A percentile compares a stretch with the other conserved stretches of the same genome.
These are phyloP conservation scores for Ophioderma brevispina DNA, from an alignment of 35 echinoderm and acorn worm genomes.

Conservation along the genomic window DNA sequence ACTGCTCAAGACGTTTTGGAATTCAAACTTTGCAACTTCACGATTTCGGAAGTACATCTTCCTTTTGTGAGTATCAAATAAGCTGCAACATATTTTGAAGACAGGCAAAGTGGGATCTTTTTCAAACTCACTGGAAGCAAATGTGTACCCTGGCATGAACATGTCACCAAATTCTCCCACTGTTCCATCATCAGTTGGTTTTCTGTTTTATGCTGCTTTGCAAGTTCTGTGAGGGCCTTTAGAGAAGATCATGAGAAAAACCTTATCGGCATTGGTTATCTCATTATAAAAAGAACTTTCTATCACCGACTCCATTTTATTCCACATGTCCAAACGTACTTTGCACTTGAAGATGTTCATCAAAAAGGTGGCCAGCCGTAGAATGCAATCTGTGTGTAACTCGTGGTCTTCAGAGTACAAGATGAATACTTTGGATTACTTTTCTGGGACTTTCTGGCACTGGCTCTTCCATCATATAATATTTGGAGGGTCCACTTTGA, in stretches of 20 bases:
- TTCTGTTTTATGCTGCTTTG: background rate
- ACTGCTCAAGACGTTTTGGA: background rate
- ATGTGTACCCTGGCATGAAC: background rate
- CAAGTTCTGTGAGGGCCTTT: background rate
- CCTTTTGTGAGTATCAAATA: conserved; percentile 12
- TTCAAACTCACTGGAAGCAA: background rate
- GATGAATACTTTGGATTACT: background rate
- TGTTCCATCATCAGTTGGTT: background rate
- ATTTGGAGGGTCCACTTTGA: no score
- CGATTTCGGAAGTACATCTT: background rate
- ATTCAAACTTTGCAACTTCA: background rate
- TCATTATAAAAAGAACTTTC: background rate
- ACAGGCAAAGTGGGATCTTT: background rate
- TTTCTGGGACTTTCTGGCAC: no score
- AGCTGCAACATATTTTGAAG: background rate
- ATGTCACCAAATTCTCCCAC: conserved; percentile 6
- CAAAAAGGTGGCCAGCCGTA: background rate
- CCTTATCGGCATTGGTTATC: conserved; percentile 12
- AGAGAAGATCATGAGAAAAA: conserved; percentile 12
- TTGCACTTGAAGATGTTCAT: background rate
- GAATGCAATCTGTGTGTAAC: background rate
- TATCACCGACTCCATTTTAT: background rate
- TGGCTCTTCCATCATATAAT: no score
- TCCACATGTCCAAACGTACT: background rate
- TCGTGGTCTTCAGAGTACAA: conserved; percentile 23